Evolutionary conservation across 2,113 vertebrate species (phyloP), one percentile per base, ranked within the genome.

Genomic region (Quiscalus mexicanus): DNA sequence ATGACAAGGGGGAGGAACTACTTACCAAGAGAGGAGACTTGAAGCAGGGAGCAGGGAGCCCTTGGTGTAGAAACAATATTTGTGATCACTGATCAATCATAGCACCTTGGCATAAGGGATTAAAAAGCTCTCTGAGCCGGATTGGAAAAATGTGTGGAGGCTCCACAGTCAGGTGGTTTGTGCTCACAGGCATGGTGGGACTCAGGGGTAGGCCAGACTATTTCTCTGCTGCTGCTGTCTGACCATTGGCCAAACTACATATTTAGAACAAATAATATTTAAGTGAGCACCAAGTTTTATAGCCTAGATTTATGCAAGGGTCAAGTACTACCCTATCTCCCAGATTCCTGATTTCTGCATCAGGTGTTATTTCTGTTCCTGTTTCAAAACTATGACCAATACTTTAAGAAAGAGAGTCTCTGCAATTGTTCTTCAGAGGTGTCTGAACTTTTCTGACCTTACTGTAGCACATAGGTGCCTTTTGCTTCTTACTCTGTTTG

Each of bases 401-500:
- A 74, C 33, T 64, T 94, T 30, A 67, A 58, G 56, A 67, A 30
- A 67, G 52, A 78, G 41, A 47, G 21, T 28, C 27, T 33, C 5
- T 35, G 63, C 9, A 28, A 16, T 63, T 59, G 21, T 42, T 67
- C 69, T 74, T 59, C 35, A 70, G 18, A 30, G 49, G 12, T 16
- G 7, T 56, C 59, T 49, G 35, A 70, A 80, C 41, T 63, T 77
- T 80, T 83, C 74, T 65, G 30, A 37, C 28, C 23, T 50, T 67
- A 74, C 35, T 50, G 39, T 37, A 55, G 31, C 0, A 0, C 28
- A 49, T 1, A 23, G 7, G 9, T 24, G 20, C 37, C 42, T 85
- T 87, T 64, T 65, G 16, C 42, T 80, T 87, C 68, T 67, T 65
- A 39, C 8, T 74, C 37, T 39, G 17, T 42, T 56, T 0, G 0